Percentiles rank a stretch among this genome's conserved stretches.
phyloP scores from a whole-genome alignment of 1,140 invertebrate species.

The Bombus superbus region DNA sequence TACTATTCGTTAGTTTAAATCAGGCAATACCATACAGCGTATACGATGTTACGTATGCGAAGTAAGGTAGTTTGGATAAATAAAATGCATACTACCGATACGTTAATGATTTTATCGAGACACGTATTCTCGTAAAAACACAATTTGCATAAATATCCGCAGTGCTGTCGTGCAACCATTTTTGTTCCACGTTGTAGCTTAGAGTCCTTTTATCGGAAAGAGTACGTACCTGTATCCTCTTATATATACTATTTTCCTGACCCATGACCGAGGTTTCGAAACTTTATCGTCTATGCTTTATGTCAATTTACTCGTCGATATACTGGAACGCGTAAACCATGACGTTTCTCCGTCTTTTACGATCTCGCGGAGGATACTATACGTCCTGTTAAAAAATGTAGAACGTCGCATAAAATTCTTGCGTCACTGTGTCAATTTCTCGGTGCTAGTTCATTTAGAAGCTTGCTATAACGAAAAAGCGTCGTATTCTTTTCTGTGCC shows the following conservation, averaged over 20 bases:
- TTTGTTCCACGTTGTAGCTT: not conserved
- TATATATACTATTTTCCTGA: too few species aligned
- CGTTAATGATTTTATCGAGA: too few species aligned
- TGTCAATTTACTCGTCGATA: not conserved
- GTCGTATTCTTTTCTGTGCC: too few species aligned
- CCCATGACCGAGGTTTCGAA: not conserved
- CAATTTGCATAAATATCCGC: too few species aligned
- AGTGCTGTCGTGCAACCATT: too few species aligned
- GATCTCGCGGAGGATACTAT: not conserved
- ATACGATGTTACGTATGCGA: too few species aligned
- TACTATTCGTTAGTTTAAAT: too few species aligned
- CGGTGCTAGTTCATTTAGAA: not conserved
- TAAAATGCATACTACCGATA: too few species aligned
- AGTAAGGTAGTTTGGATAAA: too few species aligned
- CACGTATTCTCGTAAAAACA: too few species aligned
- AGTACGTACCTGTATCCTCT: not conserved
- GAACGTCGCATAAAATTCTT: not conserved
- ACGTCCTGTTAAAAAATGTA: not conserved
- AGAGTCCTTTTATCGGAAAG: not conserved
- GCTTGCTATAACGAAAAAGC: too few species aligned
- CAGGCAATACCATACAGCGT: too few species aligned
- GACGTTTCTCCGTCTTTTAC: not conserved
- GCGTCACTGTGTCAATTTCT: not conserved
- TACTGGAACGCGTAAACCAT: not conserved
- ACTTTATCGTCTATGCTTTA: not conserved